phyloP scores from a whole-genome alignment of 2,888 invertebrate genomes.

The Apamea crenata region DNA sequence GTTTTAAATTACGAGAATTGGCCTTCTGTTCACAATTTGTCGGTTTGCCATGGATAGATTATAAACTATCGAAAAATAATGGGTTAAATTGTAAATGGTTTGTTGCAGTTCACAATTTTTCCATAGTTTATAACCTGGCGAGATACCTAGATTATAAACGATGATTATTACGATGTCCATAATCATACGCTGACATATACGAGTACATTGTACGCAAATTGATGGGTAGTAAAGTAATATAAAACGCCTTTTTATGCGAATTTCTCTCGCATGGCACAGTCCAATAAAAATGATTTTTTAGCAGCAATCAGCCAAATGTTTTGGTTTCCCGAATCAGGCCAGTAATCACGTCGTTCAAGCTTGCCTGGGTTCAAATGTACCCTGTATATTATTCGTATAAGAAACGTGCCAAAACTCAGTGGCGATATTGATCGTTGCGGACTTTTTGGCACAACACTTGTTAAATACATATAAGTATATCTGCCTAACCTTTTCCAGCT shows the following conservation, averaged over 20 bases:
- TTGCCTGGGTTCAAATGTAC: constrained; percentile 44
- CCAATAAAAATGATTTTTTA: constrained; percentile 47
- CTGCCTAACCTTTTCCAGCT: background rate
- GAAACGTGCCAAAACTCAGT: constrained; percentile 59
- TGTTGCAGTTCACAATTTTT: too few species aligned
- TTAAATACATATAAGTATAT: background rate
- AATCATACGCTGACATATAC: background rate
- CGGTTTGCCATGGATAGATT: too few species aligned
- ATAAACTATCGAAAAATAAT: too few species aligned
- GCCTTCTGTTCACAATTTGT: too few species aligned
- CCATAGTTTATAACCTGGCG: too few species aligned
- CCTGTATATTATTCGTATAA: constrained; percentile 51
- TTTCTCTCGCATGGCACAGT: constrained; percentile 4
- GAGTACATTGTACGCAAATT: background rate
- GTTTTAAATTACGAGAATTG: too few species aligned
- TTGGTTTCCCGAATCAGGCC: constrained; percentile 45
- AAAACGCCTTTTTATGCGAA: constrained; percentile 25
- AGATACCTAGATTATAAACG: too few species aligned
- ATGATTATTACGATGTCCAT: too few species aligned
- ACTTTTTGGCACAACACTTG: constrained; percentile 57
- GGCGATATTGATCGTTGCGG: constrained; percentile 59
- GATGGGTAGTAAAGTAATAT: background rate
- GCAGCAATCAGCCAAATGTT: constrained; percentile 40
- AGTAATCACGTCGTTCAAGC: constrained; percentile 48
- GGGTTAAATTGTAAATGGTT: too few species aligned